Evolutionary conservation across 2,113 vertebrate species (phyloP), one percentile per base, ranked within the genome.

Genomic region (Oreochromis niloticus): DNA sequence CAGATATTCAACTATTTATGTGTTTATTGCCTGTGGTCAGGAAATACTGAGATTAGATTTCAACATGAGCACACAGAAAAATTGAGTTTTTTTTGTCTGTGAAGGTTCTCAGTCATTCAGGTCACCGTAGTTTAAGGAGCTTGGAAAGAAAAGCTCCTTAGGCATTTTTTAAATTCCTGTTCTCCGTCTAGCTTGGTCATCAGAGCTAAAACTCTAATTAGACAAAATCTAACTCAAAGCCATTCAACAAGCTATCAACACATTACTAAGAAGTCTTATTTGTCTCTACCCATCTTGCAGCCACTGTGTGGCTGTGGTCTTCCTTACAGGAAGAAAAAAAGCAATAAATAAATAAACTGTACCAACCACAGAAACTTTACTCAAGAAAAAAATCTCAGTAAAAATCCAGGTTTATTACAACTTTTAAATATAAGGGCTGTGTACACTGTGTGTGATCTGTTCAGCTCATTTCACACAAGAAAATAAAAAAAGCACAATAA

Each of bases 381-480:
- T 48, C 6, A 12, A 32, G 2, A 27, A 48, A 30, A 22, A 2
- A 6, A 63, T 11, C 59, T 34, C 32, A n/a, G 17, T 71, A 88
- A 16, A 88, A 88, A 73, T 50, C 41, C 32, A 83, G 41, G 5
- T 94, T 91, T 93, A 92, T 94, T 92, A 66, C 24, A 78, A 83
- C 12, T 63, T 61, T 66, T 57, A 82, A 84, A 85, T 52, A 87
- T 14, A 41, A 9, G 6, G 7, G 39, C 16, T 1, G 9, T 79
- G 30, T 43, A 54, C 41, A 63, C 14, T 11, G 24, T 7, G 6
- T 56, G 16, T 27, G 32, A n/a, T 7, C 78, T 66, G 34, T 75
- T 81, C 12, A 66, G 36, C 78, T 39, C 9, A 27, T 81, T 85
- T 83, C 57, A 56, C 12, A 90, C 9, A 59, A 85, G 10, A 22